Conservation (phyloP, 2,113 vertebrate genomes). For the Xiphophorus maculatus region DNA sequence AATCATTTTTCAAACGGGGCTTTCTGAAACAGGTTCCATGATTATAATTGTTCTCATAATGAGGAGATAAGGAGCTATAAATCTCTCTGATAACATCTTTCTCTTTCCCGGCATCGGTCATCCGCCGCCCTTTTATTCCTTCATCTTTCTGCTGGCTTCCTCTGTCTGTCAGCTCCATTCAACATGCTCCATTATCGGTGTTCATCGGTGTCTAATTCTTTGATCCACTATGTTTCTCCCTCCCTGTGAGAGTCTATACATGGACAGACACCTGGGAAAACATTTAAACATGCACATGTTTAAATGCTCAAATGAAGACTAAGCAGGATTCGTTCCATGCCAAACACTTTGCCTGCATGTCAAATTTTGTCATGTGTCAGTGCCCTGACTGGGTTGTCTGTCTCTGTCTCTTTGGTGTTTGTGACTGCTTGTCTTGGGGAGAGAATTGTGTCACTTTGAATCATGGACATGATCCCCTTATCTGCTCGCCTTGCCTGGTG, state of each 20-base stretch:
- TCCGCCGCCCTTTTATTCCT: neutral
- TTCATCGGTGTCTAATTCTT: neutral
- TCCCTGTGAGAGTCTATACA: neutral
- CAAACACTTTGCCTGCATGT: neutral
- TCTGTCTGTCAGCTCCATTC: neutral
- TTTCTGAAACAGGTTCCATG: neutral
- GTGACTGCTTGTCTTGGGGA: slow-evolving; percentile 11
- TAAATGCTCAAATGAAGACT: too few relatives aligned
- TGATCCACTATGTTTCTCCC: neutral
- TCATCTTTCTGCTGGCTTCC: neutral
- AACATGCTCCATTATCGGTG: neutral
- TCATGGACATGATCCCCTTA: slow-evolving; percentile 27
- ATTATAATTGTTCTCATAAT: neutral
- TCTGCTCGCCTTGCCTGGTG: slow-evolving; percentile 5
- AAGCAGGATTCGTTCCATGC: neutral
- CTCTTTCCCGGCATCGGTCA: neutral
- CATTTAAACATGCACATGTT: neutral
- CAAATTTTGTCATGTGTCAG: neutral
- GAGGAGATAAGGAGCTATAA: slow-evolving; percentile 1
- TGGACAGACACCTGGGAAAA: neutral
- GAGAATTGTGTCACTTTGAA: slow-evolving; percentile 22
- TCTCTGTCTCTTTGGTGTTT: slow-evolving; percentile 22
- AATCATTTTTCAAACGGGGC: neutral
- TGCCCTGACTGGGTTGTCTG: slow-evolving; percentile 6
- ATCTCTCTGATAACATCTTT: slow-evolving; percentile 12